Evolutionary conservation across 2,113 vertebrate genomes (phyloP).

Genomic region (human): DNA sequence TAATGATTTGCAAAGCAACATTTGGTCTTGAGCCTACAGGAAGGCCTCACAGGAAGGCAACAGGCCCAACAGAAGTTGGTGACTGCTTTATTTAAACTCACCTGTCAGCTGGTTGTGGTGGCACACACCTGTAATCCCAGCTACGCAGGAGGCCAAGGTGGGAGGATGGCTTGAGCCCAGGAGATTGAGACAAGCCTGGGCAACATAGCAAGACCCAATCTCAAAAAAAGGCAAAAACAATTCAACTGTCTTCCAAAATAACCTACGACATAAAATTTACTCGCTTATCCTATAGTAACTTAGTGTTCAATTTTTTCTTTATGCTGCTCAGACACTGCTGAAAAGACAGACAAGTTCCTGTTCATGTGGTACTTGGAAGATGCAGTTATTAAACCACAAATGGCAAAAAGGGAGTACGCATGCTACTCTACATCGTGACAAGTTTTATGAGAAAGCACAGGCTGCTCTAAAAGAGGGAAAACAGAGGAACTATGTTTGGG

Average conservation of each 20-base stretch:
- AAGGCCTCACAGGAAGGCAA: neutral
- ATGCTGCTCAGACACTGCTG: neutral
- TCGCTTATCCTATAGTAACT: neutral
- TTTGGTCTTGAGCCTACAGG: neutral
- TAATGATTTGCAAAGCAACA: neutral
- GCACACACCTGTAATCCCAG: neutral
- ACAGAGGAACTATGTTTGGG: neutral
- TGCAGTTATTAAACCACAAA: rapidly evolving
- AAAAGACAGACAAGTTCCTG: neutral
- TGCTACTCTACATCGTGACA: rapidly evolving
- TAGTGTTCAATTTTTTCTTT: neutral
- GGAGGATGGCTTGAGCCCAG: neutral
- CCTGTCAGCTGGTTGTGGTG: neutral
- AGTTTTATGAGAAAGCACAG: neutral
- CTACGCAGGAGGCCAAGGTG: neutral
- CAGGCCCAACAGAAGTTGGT: neutral
- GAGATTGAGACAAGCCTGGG: neutral
- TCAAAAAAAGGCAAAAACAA: neutral
- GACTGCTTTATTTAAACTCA: neutral
- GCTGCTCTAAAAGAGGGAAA: neutral
- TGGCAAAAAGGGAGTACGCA: neutral
- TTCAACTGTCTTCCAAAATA: neutral
- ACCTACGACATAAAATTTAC: neutral
- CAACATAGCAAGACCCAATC: neutral
- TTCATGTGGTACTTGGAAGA: neutral